Evolutionary conservation across 2,113 vertebrate species (phyloP), one percentile per base, ranked within the genome.

Genomic region (Dolichotis patagonum): DNA sequence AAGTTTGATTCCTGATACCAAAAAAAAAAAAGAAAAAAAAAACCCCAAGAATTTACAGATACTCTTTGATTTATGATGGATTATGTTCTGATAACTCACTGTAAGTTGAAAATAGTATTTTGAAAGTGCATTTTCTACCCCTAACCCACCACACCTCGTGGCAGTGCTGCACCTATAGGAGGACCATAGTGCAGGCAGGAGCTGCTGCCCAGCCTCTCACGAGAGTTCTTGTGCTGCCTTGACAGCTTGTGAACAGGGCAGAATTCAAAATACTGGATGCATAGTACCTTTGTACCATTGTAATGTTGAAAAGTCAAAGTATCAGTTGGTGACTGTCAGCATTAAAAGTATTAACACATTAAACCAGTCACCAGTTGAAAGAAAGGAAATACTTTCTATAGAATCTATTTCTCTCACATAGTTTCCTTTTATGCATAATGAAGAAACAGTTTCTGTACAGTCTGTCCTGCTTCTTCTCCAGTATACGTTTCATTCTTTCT

Each of bases 371-470:
- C 60, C 4, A 88, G 6, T 67, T 94, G 67, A 92, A 43, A 95
- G 32, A 67, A 90, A 84, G 89, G 54, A 85, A 88, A 41, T 73
- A 77, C 2, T 26, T 14, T 56, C 38, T 73, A 4, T 13, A 65
- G 26, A 56, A 35, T 83, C 65, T 82, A 43, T 46, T 90, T 13
- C 14, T 11, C 22, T 90, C 7, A 60, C 1, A 11, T 20, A 17
- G 71, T 95, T 97, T 94, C 43, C 60, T 38, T 94, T 85, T 95
- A 87, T 49, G 63, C 22, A 82, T 26, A 83, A 96, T 32, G 75
- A 93, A 60, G 62, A 77, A 85, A 58, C 1, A 11, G 43, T 93
- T 96, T 82, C 28, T 78, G 0, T 26, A 6, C 85, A 52, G 28
- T 60, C 60, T 91, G 7, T 63, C 8, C 46, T 91, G 46, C 54